Evolutionary conservation across 2,888 invertebrate genomes (phyloP).

Genomic region (Drosophila vallismaia): DNA sequence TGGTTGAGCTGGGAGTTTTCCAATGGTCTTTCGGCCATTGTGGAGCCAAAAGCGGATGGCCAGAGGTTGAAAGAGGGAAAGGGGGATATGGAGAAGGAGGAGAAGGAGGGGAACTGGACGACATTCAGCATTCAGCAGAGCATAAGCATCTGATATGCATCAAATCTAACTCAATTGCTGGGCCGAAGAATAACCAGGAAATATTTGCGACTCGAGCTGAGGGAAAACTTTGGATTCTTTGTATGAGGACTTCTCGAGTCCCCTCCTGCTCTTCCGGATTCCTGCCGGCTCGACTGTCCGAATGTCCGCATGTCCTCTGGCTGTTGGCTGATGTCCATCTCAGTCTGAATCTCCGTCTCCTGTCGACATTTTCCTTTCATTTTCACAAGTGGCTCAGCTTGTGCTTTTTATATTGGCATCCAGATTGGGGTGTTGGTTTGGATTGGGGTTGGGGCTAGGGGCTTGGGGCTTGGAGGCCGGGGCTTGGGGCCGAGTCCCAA

Average conservation of each 20-base stretch:
- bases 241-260: conserved; percentile 34
- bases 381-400: conserved; percentile 71
- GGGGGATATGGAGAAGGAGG: background rate
- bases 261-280: conserved; percentile 6
- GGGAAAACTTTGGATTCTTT: conserved; percentile 59
- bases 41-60: background rate
- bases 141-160: conserved; percentile 77
- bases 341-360: conserved; percentile 14
- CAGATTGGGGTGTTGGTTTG: conserved; percentile 49
- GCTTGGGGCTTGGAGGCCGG: background rate
- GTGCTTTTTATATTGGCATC: conserved; percentile 63
- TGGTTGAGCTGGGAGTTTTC: conserved; percentile 40
- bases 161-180: conserved; percentile 78
- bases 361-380: conserved; percentile 70
- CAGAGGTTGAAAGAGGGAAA: background rate
- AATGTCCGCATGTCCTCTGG: conserved; percentile 22
- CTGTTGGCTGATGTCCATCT: conserved; percentile 39
- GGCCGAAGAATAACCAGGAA: conserved; percentile 75
- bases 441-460: background rate
- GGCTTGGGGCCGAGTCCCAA: conserved; percentile 1
- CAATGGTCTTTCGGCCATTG: conserved; percentile 1
- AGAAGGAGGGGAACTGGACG: conserved; percentile 31
- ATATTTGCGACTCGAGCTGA: conserved; percentile 62
- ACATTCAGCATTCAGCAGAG: conserved; percentile 47
- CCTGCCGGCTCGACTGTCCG: conserved; percentile 12